Evolutionary conservation across 1,140 invertebrate genomes (phyloP).

Genomic region (Rhagoletis zephyria): DNA sequence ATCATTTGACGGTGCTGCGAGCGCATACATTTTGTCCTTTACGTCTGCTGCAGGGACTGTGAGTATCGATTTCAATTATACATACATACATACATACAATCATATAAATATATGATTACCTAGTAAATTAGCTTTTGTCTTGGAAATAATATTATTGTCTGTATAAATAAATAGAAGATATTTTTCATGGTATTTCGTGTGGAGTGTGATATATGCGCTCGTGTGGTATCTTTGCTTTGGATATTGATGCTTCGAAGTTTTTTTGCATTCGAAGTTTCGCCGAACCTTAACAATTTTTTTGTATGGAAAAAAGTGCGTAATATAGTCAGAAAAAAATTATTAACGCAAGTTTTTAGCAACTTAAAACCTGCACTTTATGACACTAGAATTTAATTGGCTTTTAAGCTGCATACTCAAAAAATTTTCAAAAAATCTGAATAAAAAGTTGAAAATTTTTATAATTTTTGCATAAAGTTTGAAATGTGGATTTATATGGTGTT

Average conservation of each 20-base stretch:
- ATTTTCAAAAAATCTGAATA: too few relatives aligned
- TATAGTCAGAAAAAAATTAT: too few relatives aligned
- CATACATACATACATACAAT: constrained; percentile 37
- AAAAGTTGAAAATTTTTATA: too few relatives aligned
- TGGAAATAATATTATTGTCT: neutral
- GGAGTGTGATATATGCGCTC: neutral
- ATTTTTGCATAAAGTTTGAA: too few relatives aligned
- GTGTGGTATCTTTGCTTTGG: neutral
- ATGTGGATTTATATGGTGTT: too few relatives aligned
- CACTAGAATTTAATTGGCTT: too few relatives aligned
- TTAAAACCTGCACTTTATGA: too few relatives aligned
- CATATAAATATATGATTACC: neutral
- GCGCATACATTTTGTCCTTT: constrained; percentile 71
- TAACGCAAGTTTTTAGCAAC: too few relatives aligned
- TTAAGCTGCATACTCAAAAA: too few relatives aligned
- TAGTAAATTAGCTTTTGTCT: neutral
- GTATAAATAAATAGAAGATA: neutral
- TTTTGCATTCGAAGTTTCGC: too few relatives aligned
- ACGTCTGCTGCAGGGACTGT: constrained; percentile 70
- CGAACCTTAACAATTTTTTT: too few relatives aligned
- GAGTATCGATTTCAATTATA: constrained; percentile 61
- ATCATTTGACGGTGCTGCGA: constrained; percentile 66
- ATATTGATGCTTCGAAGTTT: neutral
- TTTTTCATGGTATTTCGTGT: neutral
- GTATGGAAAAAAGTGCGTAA: too few relatives aligned